Evolutionary conservation across 2,113 vertebrate genomes (phyloP).

Genomic region (Hippocampus mohnikei): DNA sequence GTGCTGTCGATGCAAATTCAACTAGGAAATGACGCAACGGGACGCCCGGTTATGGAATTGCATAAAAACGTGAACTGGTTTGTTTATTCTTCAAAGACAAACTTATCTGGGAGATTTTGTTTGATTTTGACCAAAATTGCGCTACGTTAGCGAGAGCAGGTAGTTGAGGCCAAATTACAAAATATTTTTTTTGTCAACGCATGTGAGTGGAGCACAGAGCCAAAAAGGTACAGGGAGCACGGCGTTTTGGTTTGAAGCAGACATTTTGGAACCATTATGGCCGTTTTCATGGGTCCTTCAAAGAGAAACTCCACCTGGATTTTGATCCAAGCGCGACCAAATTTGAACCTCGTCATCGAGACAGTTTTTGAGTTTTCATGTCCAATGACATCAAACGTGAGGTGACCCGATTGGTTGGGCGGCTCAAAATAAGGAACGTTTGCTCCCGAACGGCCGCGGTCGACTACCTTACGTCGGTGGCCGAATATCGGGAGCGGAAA

Average conservation of each 20-base stretch:
- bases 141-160: too few species aligned
- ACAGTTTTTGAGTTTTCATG: too few species aligned
- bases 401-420: background rate
- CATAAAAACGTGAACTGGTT: background rate
- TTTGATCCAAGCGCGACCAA: background rate
- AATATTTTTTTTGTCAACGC: too few species aligned
- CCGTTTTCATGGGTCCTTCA: background rate
- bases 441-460: background rate
- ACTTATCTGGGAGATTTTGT: too few species aligned
- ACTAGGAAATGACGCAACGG: background rate
- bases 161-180: too few species aligned
- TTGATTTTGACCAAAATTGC: too few species aligned
- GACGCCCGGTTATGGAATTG: background rate
- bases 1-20: background rate
- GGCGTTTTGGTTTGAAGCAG: background rate
- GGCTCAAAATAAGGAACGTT: background rate
- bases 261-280: background rate
- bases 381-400: background rate
- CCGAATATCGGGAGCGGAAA: constrained; percentile 54
- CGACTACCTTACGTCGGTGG: constrained; percentile 41
- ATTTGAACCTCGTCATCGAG: background rate
- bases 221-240: background rate
- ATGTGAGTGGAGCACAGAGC: too few species aligned
- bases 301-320: background rate
- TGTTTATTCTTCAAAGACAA: too few species aligned